Percentiles rank a stretch among this genome's conserved stretches.
Evolutionary conservation across 2,113 vertebrate genomes (phyloP).

Genomic region (Cisticola juncidis): DNA sequence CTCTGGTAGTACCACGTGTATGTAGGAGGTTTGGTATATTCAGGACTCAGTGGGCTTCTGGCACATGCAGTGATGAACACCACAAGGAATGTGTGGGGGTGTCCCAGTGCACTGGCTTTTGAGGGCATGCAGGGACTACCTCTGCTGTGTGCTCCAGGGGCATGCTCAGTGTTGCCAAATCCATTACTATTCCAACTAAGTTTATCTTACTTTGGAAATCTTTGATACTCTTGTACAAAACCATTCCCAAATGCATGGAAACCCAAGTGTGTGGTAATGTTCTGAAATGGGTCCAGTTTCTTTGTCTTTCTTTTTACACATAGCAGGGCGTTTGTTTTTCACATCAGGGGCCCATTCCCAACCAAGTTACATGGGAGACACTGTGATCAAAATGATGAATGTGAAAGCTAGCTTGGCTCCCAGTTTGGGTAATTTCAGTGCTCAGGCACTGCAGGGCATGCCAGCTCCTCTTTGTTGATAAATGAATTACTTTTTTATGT

Average conservation of each 20-base stretch:
- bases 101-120: accelerated
- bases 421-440: neutral
- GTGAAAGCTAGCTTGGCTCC: neutral
- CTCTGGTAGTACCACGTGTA: neutral
- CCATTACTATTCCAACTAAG: neutral
- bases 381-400: neutral
- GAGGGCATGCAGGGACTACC: neutral
- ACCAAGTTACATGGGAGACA: neutral
- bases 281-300: neutral
- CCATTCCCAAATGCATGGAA: neutral
- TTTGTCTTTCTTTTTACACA: neutral
- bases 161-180: neutral
- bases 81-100: neutral
- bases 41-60: neutral
- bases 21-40: neutral
- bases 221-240: neutral
- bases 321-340: neutral
- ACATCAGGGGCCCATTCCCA: neutral
- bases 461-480: neutral
- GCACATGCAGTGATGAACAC: neutral
- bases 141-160: neutral
- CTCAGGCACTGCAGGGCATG: neutral
- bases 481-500: neutral
- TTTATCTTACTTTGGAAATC: neutral
- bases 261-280: neutral